Evolutionary conservation across 2,888 invertebrate species (phyloP).

Genomic region (Cerastis rubricosa): DNA sequence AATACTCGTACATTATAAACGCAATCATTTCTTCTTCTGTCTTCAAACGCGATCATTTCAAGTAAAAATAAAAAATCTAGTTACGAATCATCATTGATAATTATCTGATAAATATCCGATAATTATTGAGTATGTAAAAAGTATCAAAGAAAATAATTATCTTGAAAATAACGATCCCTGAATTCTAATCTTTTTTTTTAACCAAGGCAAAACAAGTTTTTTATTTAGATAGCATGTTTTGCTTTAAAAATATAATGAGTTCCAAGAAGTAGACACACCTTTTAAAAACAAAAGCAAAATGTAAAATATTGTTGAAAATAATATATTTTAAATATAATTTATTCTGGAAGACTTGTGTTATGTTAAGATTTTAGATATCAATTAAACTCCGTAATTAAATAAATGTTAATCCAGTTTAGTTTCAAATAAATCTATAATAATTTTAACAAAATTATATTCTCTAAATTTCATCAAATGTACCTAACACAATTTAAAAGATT

Average conservation of each 20-base stretch:
- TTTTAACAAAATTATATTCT: constrained; percentile 24
- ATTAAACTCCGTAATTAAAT: constrained; percentile 17
- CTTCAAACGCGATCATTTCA: no score
- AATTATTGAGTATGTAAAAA: no score
- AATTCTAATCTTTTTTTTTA: not conserved
- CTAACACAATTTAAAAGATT: constrained; percentile 19
- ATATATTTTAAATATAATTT: constrained; percentile 19
- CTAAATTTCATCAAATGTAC: constrained; percentile 17
- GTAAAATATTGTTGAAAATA: constrained; percentile 17
- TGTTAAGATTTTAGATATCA: constrained; percentile 24
- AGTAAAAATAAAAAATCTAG: no score
- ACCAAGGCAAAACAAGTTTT: not conserved
- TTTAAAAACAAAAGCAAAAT: constrained; percentile 6
- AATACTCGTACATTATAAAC: no score
- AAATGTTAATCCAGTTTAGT: constrained; percentile 17
- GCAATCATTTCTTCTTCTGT: no score
- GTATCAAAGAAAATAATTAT: no score
- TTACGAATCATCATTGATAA: no score
- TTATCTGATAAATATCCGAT: no score
- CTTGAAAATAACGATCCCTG: no score
- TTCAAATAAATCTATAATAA: constrained; percentile 40
- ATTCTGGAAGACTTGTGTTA: constrained; percentile 60
- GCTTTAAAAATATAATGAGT: not conserved
- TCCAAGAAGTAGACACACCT: constrained; percentile 27
- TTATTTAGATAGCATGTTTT: not conserved